A percentile compares a stretch with the other conserved stretches of the same genome.
phyloP scores from a whole-genome alignment of 2,797 vertebrate genomes.

The Momotus momota region DNA sequence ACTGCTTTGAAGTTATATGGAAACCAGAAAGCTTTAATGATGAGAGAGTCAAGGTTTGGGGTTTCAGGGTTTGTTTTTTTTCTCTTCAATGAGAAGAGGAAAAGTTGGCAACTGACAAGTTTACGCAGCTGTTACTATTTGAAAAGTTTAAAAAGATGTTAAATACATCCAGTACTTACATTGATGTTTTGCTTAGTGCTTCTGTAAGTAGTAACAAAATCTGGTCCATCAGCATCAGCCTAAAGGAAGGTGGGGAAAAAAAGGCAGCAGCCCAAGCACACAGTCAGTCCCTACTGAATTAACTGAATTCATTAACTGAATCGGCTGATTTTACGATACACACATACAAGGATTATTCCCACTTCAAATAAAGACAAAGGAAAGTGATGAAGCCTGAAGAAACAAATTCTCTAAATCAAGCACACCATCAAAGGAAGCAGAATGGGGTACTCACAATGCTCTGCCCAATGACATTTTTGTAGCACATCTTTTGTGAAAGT shows the following conservation, averaged over 20 bases:
- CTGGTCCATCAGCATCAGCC: constrained; percentile 88
- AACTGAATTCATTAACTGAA: background rate
- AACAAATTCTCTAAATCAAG: background rate
- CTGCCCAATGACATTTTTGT: background rate
- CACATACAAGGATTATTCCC: background rate
- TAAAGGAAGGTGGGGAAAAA: constrained; percentile 44
- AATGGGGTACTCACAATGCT: background rate
- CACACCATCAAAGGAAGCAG: background rate
- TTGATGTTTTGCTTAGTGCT: constrained; percentile 88
- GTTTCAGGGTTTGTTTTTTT: background rate
- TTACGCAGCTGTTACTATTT: background rate
- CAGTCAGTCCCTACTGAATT: background rate
- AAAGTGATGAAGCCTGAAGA: background rate
- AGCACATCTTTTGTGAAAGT: background rate
- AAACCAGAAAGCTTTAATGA: background rate
- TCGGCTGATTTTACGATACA: background rate
- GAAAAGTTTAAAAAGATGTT: background rate
- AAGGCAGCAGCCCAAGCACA: background rate
- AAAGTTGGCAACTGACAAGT: background rate
- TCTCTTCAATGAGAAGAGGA: background rate
- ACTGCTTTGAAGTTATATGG: background rate
- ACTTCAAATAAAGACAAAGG: background rate
- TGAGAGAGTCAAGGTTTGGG: background rate
- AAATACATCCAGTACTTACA: constrained; percentile 76
- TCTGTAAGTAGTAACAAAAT: constrained; percentile 84